Evolutionary conservation across 2,888 invertebrate genomes (phyloP), one percentile per base, ranked within the genome.

Genomic region (Dasysyrphus albostriatus): DNA sequence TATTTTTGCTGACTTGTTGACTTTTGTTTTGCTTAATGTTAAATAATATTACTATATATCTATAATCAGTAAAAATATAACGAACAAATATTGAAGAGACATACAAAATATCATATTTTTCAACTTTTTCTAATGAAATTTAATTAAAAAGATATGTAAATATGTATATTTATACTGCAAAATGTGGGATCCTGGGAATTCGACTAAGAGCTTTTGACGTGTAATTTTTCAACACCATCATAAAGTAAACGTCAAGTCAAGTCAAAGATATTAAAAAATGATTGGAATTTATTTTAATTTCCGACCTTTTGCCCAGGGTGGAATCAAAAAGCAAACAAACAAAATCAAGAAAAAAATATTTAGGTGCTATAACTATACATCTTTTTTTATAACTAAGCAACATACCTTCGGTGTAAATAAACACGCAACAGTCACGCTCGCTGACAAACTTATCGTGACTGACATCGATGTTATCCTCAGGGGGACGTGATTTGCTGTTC

Each of bases 401-500:
- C 81, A 34, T 93, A 98, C 96, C 95, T 99, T 98, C 10, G 98
- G 98, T 56, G 97, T 96, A 93, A 98, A 98, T 87, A 99, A 95
- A 92, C 98, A 98, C 77, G 96, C 97, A 80, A 98, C 95, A 9
- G 98, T 98, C 88, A 98, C 98, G 89, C 97, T 97, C 88, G 98
- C 98, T 90, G 98, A 98, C 88, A 99, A 94, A 87, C 97, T 98
- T 91, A 98, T 98, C 89, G 98, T 98, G 90, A 98, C 97, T 75
- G 98, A 98, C 97, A 98, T 98, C 92, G 98, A 98, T 89, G 98
- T 98, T 91, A 98, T 97, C 84, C 98, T 95, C 83, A 98, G 94
- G 12, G 97, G 97, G 88, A 98, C 97, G 93, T 98, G 98, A 91
- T 96, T 97, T 83, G 97, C 98, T 2, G 98, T 98, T 88, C 98